Percentiles rank a stretch among this genome's conserved stretches.
Conservation (phyloP, 2,113 vertebrate genomes). For the Sapayoa aenigma region DNA sequence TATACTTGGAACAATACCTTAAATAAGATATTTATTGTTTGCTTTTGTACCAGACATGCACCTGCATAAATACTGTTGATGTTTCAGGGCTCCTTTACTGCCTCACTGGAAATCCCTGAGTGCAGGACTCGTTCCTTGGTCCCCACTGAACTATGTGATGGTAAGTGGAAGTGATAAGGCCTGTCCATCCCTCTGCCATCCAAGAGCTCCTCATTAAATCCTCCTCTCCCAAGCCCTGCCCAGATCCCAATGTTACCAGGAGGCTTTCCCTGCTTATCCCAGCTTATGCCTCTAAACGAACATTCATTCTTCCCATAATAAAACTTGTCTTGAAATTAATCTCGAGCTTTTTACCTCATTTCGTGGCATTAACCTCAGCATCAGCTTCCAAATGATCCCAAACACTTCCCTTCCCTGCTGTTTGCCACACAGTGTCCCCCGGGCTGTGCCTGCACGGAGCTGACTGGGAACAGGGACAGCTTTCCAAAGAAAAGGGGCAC, state of each 20-base stretch:
- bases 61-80: neutral
- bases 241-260: neutral
- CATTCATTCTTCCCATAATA: neutral
- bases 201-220: neutral
- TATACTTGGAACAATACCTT: neutral
- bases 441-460: fast-evolving
- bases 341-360: neutral
- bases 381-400: neutral
- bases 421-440: neutral
- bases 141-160: neutral
- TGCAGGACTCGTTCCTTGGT: neutral
- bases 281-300: neutral
- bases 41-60: neutral
- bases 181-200: neutral
- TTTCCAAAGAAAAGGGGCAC: neutral
- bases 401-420: neutral
- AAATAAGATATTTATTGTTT: neutral
- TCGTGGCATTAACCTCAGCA: neutral
- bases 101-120: fast-evolving
- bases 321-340: neutral
- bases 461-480: neutral
- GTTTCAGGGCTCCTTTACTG: neutral
- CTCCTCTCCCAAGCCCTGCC: neutral
- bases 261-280: neutral
- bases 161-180: neutral